phyloP scores from a whole-genome alignment of 2,797 vertebrate genomes.

The Remorina albescens region DNA sequence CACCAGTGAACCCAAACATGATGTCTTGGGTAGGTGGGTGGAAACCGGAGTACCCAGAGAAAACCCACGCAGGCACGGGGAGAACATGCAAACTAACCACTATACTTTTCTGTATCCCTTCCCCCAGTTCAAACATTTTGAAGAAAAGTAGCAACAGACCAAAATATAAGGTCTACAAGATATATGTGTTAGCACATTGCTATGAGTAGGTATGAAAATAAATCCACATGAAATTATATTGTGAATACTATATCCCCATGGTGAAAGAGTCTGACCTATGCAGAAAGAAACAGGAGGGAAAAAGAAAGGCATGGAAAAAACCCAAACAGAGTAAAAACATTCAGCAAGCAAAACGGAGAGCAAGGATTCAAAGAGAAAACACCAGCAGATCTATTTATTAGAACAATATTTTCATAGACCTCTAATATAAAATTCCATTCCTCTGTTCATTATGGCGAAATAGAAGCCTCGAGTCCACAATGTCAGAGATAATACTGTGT shows the following conservation, averaged over 20 bases:
- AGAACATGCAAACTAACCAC: no score
- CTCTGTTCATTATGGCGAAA: conserved; percentile 60
- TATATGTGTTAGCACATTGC: neutral
- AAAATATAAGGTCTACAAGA: neutral
- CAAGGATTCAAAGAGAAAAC: conserved; percentile 39
- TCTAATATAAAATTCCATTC: conserved; percentile 72
- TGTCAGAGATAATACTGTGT: conserved; percentile 64
- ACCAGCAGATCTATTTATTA: conserved; percentile 68
- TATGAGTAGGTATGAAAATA: conserved; percentile 35
- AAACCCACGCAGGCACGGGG: no score
- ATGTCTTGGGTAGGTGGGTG: no score
- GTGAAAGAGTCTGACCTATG: conserved; percentile 22
- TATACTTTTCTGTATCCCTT: no score
- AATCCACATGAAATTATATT: conserved; percentile 16
- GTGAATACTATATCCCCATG: conserved; percentile 23
- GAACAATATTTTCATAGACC: conserved; percentile 68
- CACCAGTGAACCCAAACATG: no score
- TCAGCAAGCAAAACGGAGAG: conserved; percentile 30
- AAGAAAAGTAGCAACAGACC: conserved; percentile 3
- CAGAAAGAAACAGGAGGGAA: neutral
- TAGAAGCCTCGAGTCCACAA: conserved; percentile 45
- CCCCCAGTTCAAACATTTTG: conserved; percentile 15
- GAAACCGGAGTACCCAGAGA: no score
- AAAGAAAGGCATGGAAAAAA: neutral
- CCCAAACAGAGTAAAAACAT: neutral